Evolutionary conservation across 1,140 invertebrate species (phyloP).

Genomic region (Vanessa atalanta): DNA sequence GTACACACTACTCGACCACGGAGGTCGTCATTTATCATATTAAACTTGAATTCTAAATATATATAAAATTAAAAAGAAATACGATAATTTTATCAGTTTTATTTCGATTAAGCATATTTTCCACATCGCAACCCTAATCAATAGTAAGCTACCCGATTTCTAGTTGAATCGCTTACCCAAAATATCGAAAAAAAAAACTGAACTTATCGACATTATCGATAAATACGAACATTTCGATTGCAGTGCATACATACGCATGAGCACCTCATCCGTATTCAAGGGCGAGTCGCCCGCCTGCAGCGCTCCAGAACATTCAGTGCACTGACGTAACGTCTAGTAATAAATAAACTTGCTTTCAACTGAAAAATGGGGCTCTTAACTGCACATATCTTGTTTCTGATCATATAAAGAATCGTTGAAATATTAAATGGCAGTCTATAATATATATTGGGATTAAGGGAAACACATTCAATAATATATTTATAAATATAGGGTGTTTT

Average conservation of each 20-base stretch:
- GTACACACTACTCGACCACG: too few relatives aligned
- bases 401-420: neutral
- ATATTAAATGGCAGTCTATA: neutral
- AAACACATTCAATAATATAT: too few relatives aligned
- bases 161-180: neutral
- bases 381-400: neutral
- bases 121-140: neutral
- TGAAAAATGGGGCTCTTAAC: neutral
- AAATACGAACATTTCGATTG: slow-evolving; percentile 46
- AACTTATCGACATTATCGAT: slow-evolving; percentile 16
- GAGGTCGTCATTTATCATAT: too few relatives aligned
- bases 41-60: too few relatives aligned
- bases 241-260: slow-evolving; percentile 67
- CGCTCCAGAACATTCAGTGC: slow-evolving; percentile 50
- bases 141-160: neutral
- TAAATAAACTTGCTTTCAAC: slow-evolving; percentile 1
- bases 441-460: too few relatives aligned
- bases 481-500: too few relatives aligned
- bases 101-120: too few relatives aligned
- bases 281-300: slow-evolving; percentile 59
- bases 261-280: slow-evolving; percentile 73
- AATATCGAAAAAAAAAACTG: neutral
- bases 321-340: slow-evolving; percentile 46
- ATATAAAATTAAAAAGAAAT: too few relatives aligned
- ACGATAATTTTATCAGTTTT: too few relatives aligned